Evolutionary conservation across 2,888 invertebrate species (phyloP).

Genomic region (Cephonodes hylas): DNA sequence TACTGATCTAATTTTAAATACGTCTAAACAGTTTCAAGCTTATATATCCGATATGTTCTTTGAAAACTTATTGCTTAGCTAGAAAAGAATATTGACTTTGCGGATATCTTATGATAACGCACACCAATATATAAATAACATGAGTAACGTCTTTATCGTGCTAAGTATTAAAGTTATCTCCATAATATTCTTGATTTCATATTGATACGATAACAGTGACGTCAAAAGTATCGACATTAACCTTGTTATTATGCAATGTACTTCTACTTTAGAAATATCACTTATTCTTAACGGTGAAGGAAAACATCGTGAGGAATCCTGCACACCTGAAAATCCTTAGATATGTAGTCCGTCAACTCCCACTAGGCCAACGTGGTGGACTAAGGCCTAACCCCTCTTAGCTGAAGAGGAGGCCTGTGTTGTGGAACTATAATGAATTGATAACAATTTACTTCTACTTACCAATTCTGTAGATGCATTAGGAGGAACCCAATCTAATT

Average conservation of each 20-base stretch:
- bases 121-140: too few species aligned
- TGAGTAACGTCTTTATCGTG: neutral
- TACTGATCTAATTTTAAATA: neutral
- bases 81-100: neutral
- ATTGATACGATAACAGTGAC: slow-evolving; percentile 3
- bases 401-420: too few species aligned
- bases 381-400: too few species aligned
- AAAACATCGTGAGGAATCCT: too few species aligned
- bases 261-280: too few species aligned
- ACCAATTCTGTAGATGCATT: slow-evolving; percentile 85
- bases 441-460: too few species aligned
- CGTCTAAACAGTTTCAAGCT: neutral
- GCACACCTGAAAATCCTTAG: too few species aligned
- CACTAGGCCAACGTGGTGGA: too few species aligned
- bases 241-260: neutral
- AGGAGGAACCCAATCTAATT: slow-evolving; percentile 89
- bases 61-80: neutral
- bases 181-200: neutral
- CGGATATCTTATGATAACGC: neutral
- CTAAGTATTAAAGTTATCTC: neutral
- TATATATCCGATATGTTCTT: neutral
- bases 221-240: neutral
- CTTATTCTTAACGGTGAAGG: too few species aligned
- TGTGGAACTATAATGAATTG: too few species aligned
- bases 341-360: too few species aligned